Evolutionary conservation across 2,113 vertebrate species (phyloP).

Genomic region (Phoenicopterus ruber): DNA sequence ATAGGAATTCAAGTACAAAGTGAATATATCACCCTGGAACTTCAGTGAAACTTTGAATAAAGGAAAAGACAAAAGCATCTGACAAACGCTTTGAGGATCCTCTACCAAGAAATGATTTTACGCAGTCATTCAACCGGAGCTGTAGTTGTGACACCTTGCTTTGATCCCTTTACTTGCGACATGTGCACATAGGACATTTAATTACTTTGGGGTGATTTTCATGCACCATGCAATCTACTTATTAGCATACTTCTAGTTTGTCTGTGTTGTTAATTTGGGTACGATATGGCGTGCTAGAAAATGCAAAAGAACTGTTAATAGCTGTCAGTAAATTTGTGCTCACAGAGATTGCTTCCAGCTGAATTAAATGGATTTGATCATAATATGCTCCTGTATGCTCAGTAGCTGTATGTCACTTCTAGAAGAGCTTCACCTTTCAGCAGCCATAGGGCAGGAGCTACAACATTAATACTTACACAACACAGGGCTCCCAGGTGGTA

Average conservation of each 20-base stretch:
- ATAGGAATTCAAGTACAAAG: not conserved
- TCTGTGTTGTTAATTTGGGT: not conserved
- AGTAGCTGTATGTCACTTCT: not conserved
- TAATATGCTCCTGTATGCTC: not conserved
- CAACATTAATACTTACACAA: not conserved
- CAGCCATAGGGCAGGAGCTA: not conserved
- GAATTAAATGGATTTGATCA: not conserved
- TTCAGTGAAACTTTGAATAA: not conserved
- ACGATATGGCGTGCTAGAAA: not conserved
- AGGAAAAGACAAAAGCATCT: not conserved
- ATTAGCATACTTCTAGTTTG: not conserved
- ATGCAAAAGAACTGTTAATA: not conserved
- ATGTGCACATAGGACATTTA: fast-evolving
- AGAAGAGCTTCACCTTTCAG: not conserved
- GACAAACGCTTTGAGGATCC: not conserved
- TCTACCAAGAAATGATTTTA: not conserved
- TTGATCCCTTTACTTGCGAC: not conserved
- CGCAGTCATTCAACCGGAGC: not conserved
- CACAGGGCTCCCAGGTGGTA: not conserved
- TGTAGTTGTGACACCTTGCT: not conserved
- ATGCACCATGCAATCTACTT: not conserved
- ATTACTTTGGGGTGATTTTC: not conserved
- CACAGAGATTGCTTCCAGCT: not conserved
- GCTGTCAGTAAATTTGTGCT: not conserved
- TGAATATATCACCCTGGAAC: not conserved